A percentile compares a stretch with the other conserved stretches of the same genome.
These are phyloP conservation scores for Cynoglossus semilaevis DNA, from an alignment of 2,113 vertebrate species.

Conservation along the genomic window DNA sequence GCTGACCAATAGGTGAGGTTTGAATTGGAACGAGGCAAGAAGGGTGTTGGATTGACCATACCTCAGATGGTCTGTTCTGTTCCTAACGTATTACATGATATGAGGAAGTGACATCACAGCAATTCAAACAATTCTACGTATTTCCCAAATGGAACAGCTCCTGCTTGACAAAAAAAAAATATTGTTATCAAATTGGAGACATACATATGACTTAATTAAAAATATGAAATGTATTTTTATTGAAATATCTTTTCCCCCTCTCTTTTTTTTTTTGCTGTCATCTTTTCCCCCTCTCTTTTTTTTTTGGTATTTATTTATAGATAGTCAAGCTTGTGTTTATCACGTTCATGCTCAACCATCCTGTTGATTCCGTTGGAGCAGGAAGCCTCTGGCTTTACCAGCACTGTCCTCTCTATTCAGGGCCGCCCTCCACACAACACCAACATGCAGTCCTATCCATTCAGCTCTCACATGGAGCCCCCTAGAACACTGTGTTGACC, in stretches of 20 bases:
- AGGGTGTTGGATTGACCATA: slow-evolving; percentile 37
- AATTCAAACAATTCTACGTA: too few species aligned
- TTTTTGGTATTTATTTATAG: too few species aligned
- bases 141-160: too few species aligned
- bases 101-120: too few species aligned
- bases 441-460: slow-evolving; percentile 40
- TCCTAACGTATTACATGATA: too few species aligned
- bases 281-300: too few species aligned
- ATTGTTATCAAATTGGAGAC: too few species aligned
- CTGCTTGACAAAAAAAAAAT: too few species aligned
- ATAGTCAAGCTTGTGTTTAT: background rate
- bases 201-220: too few species aligned
- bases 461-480: slow-evolving; percentile 63
- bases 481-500: slow-evolving; percentile 68
- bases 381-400: slow-evolving; percentile 74
- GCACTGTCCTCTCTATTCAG: slow-evolving; percentile 59
- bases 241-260: too few species aligned
- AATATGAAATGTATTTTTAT: too few species aligned
- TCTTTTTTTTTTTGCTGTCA: too few species aligned
- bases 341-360: slow-evolving; percentile 1
- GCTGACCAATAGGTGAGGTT: slow-evolving; percentile 45
- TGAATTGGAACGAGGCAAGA: slow-evolving; percentile 21
- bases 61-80: slow-evolving; percentile 12
- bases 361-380: slow-evolving; percentile 34
- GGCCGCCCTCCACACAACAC: slow-evolving; percentile 25